Conservation (phyloP, 2,797 vertebrate genomes). For the Channa striata region DNA sequence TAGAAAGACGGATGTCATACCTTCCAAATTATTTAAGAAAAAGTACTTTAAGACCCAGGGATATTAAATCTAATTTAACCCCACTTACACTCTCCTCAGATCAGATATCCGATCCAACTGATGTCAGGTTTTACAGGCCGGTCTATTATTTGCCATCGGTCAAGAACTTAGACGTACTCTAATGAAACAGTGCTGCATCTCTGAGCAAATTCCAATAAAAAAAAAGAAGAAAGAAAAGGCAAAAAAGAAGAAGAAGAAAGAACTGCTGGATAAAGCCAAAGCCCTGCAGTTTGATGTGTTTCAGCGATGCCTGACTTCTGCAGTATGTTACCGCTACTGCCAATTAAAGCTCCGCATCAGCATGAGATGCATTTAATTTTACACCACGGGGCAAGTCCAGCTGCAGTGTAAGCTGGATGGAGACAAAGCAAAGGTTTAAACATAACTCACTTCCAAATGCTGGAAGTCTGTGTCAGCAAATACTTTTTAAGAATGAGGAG, state of each 20-base stretch:
- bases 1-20: constrained; percentile 1
- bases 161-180: constrained; percentile 22
- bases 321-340: constrained; percentile 42
- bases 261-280: constrained; percentile 23
- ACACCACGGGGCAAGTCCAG: constrained; percentile 19
- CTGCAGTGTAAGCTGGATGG: constrained; percentile 25
- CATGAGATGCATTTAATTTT: constrained; percentile 34
- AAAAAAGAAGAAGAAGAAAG: no score
- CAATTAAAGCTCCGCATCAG: constrained; percentile 63
- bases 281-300: constrained; percentile 28
- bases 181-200: constrained; percentile 38
- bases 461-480: not conserved
- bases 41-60: not conserved
- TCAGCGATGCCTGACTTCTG: constrained; percentile 26
- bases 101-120: constrained; percentile 10
- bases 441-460: not conserved
- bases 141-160: constrained; percentile 24
- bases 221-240: not conserved
- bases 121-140: constrained; percentile 33
- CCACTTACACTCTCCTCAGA: constrained; percentile 6
- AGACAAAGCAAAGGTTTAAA: constrained; percentile 10
- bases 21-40: not conserved
- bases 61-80: constrained; percentile 5
- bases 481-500: no score
- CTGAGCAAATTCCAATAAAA: constrained; percentile 32